phyloP scores from a whole-genome alignment of 2,797 vertebrate genomes.

The Knipowitschia caucasica region DNA sequence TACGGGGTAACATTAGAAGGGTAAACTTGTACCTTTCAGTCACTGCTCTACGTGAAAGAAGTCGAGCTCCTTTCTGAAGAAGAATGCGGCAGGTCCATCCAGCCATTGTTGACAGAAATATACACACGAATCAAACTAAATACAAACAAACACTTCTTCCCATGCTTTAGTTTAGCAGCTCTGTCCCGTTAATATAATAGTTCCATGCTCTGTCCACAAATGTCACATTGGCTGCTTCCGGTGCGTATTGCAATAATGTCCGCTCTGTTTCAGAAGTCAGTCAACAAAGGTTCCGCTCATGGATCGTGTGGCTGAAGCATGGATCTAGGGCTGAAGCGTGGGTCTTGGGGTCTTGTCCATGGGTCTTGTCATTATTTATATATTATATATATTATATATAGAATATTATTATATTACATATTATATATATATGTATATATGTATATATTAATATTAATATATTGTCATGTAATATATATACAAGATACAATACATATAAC shows the following conservation, averaged over 20 bases:
- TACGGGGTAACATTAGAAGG: too few species aligned
- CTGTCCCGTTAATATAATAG: too few species aligned
- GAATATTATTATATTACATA: too few species aligned
- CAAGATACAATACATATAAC: too few species aligned
- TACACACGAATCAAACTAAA: slow-evolving; percentile 1
- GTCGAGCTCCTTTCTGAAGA: slow-evolving; percentile 46
- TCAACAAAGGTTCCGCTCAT: slow-evolving; percentile 45
- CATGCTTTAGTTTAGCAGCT: slow-evolving; percentile 48
- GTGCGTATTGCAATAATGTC: slow-evolving; percentile 52
- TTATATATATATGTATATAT: too few species aligned
- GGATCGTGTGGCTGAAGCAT: too few species aligned
- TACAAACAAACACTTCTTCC: fast-evolving
- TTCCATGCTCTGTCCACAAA: slow-evolving; percentile 52
- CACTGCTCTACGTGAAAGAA: slow-evolving; percentile 36
- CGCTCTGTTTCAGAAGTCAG: neutral
- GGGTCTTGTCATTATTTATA: too few species aligned
- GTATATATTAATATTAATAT: too few species aligned
- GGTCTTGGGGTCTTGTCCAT: too few species aligned
- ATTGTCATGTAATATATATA: too few species aligned
- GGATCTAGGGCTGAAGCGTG: too few species aligned
- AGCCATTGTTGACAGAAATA: slow-evolving; percentile 49
- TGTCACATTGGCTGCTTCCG: slow-evolving; percentile 71
- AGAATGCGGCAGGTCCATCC: slow-evolving; percentile 60
- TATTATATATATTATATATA: too few species aligned
- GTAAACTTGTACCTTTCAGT: slow-evolving; percentile 72